Conservation (phyloP, 2,888 invertebrate species). For the Timema podura region DNA sequence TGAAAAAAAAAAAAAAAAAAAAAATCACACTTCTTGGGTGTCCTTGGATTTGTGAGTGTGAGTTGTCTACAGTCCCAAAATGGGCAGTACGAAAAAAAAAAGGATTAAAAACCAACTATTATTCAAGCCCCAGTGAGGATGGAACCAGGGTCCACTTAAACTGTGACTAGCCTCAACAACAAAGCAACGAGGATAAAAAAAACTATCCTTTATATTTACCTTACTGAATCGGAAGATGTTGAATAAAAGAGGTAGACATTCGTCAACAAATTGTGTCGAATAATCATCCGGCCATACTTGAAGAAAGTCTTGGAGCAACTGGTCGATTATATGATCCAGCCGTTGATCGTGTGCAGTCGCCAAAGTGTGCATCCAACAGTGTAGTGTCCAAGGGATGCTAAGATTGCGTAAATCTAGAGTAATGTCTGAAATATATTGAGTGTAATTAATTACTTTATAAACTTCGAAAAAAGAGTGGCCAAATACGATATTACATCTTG, state of each 20-base stretch:
- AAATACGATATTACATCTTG: not conserved
- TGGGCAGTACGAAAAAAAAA: too few species aligned
- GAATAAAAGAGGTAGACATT: constrained; percentile 83
- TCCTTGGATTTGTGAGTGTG: too few species aligned
- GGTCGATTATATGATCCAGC: constrained; percentile 80
- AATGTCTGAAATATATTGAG: constrained; percentile 57
- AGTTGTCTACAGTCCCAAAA: too few species aligned
- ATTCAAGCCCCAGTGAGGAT: too few species aligned
- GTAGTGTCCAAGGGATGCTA: constrained; percentile 86
- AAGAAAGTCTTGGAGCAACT: constrained; percentile 81
- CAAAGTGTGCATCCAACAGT: constrained; percentile 88
- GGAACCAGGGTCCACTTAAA: too few species aligned
- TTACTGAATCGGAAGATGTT: constrained; percentile 88
- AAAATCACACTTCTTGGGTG: too few species aligned
- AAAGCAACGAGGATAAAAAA: too few species aligned
- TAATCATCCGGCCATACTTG: constrained; percentile 89
- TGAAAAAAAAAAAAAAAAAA: too few species aligned
- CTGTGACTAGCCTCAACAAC: too few species aligned
- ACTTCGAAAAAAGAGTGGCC: not conserved
- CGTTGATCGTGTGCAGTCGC: constrained; percentile 81
- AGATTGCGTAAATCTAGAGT: constrained; percentile 81
- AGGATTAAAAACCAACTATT: too few species aligned
- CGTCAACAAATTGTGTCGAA: constrained; percentile 83
- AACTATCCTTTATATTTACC: too few species aligned
- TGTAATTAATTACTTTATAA: not conserved